Conservation (phyloP, 2,113 vertebrate genomes). For the Epinephelus moara region DNA sequence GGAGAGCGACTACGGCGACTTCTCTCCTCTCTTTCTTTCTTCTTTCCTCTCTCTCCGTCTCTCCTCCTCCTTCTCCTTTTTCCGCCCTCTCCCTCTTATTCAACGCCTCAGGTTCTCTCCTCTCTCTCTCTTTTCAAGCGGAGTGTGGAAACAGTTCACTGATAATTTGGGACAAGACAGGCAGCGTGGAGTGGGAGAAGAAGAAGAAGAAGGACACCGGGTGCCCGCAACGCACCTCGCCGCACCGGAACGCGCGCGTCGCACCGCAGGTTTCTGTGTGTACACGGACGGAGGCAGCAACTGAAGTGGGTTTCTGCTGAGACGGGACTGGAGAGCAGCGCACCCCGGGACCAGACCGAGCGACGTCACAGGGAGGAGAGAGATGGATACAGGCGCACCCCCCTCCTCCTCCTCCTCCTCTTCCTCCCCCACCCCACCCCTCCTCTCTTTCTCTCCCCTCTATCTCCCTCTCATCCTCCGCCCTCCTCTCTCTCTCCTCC, state of each 20-base stretch:
- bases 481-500: conserved; percentile 26
- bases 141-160: conserved; percentile 61
- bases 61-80: conserved; percentile 13
- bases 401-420: background rate
- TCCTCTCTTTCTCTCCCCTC: background rate
- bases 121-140: conserved; percentile 21
- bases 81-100: conserved; percentile 27
- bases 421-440: background rate
- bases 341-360: conserved; percentile 74
- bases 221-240: conserved; percentile 43
- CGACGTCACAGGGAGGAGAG: conserved; percentile 78
- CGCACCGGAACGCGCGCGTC: conserved; percentile 34
- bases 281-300: conserved; percentile 40
- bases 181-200: conserved; percentile 35
- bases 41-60: conserved; percentile 8
- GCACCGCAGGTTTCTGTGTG: conserved; percentile 23
- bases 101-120: conserved; percentile 24
- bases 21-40: conserved; percentile 61
- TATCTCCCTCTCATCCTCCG: conserved; percentile 11
- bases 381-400: background rate
- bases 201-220: conserved; percentile 29
- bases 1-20: conserved; percentile 53
- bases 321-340: conserved; percentile 75
- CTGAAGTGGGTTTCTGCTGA: conserved; percentile 58
- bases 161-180: conserved; percentile 56